phyloP scores from a whole-genome alignment of 2,113 vertebrate genomes.

The Perca fluviatilis region DNA sequence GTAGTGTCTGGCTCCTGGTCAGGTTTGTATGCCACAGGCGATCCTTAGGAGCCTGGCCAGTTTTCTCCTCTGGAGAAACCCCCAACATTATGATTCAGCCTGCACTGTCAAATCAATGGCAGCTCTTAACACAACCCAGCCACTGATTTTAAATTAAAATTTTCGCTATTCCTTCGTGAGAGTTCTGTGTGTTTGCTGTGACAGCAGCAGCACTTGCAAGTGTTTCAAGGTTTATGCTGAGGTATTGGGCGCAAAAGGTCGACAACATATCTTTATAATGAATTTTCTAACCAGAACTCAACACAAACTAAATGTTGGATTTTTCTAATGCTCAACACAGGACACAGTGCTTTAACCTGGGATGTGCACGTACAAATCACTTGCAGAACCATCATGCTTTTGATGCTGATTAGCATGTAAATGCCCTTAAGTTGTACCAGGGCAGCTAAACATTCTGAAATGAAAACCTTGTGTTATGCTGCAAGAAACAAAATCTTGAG shows the following conservation, averaged over 20 bases:
- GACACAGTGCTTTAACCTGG: constrained; percentile 24
- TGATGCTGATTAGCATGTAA: constrained; percentile 70
- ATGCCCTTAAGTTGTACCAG: constrained; percentile 52
- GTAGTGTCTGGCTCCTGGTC: constrained; percentile 25
- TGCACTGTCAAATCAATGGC: constrained; percentile 42
- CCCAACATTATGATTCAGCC: constrained; percentile 48
- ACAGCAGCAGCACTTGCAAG: neutral
- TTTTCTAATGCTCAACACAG: constrained; percentile 1
- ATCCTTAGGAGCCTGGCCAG: constrained; percentile 29
- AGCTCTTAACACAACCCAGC: constrained; percentile 13
- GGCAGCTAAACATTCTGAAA: constrained; percentile 58
- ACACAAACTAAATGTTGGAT: neutral
- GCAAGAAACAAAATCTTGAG: constrained; percentile 31
- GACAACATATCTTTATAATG: constrained; percentile 5
- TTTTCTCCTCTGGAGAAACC: constrained; percentile 35
- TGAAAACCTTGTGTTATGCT: constrained; percentile 71
- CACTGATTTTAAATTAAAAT: constrained; percentile 49
- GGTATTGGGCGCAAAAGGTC: constrained; percentile 1
- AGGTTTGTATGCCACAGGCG: constrained; percentile 32
- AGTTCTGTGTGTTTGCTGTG: constrained; percentile 25
- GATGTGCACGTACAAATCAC: constrained; percentile 43
- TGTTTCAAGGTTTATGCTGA: constrained; percentile 21
- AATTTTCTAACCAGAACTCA: neutral
- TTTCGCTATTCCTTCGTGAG: constrained; percentile 23
- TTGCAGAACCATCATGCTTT: constrained; percentile 57